Evolutionary conservation across 2,888 invertebrate genomes (phyloP).

Genomic region (Anarsia innoxiella): DNA sequence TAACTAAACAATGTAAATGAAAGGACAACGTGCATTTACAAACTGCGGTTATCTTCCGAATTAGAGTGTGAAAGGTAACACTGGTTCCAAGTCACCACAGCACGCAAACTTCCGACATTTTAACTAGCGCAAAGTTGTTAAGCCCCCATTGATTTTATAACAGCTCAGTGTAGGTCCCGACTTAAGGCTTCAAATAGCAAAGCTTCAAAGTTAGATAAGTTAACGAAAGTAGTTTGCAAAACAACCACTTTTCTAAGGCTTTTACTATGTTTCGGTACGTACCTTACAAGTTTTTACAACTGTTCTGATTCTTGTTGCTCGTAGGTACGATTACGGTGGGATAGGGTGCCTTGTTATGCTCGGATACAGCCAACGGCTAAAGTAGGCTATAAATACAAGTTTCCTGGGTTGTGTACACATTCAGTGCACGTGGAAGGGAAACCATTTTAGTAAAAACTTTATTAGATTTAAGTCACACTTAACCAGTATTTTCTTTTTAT

Average conservation of each 20-base stretch:
- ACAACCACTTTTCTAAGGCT: slow-evolving; percentile 29
- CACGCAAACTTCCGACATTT: slow-evolving; percentile 45
- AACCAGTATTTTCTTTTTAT: too few species aligned
- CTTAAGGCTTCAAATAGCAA: slow-evolving; percentile 32
- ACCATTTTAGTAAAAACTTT: too few species aligned
- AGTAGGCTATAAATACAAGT: too few species aligned
- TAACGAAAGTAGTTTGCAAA: slow-evolving; percentile 42
- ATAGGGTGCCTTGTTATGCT: too few species aligned
- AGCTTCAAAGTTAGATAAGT: slow-evolving; percentile 45
- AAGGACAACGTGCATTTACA: too few species aligned
- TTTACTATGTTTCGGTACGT: not conserved
- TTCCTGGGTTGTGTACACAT: too few species aligned
- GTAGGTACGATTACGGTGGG: too few species aligned
- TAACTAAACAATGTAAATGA: too few species aligned
- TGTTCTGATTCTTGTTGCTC: not conserved
- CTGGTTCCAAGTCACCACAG: slow-evolving; percentile 26
- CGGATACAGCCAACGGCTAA: too few species aligned
- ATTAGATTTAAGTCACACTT: too few species aligned
- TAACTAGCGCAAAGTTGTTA: slow-evolving; percentile 51
- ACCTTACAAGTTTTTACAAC: slow-evolving; percentile 1
- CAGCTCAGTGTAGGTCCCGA: slow-evolving; percentile 29
- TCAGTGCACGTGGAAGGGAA: too few species aligned
- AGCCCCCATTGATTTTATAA: slow-evolving; percentile 54
- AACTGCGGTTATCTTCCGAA: too few species aligned
- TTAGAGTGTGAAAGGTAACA: slow-evolving; percentile 6